phyloP scores from a whole-genome alignment of 2,113 vertebrate genomes.

The Alaudala cheleensis region DNA sequence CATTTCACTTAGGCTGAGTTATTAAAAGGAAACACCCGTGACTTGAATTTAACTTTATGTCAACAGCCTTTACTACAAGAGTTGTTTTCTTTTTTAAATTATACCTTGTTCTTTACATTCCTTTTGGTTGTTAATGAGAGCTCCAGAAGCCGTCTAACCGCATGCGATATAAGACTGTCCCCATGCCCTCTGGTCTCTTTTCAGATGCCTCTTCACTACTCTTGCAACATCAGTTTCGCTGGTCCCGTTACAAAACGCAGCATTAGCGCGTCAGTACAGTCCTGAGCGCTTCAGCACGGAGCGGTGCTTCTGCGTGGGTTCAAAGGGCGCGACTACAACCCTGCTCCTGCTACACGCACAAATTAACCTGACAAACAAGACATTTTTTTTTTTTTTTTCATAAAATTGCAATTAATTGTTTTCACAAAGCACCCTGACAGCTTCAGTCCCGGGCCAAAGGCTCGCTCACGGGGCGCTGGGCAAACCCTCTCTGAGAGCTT shows the following conservation, averaged over 20 bases:
- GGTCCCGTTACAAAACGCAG: neutral
- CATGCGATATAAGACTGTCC: rapidly evolving
- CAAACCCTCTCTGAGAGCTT: neutral
- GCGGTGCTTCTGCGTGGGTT: rapidly evolving
- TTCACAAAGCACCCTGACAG: neutral
- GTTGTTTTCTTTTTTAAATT: neutral
- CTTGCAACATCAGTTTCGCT: neutral
- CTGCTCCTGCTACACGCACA: neutral
- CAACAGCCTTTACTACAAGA: neutral
- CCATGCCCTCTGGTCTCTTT: no score
- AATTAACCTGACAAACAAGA: neutral
- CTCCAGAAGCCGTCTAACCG: neutral
- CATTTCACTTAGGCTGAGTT: neutral
- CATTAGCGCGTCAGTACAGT: rapidly evolving
- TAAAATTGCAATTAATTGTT: neutral
- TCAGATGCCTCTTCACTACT: neutral
- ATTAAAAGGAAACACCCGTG: neutral
- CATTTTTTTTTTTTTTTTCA: rapidly evolving
- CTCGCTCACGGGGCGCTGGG: rapidly evolving
- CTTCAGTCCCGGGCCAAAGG: neutral
- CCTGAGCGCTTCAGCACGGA: rapidly evolving
- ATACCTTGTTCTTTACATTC: neutral
- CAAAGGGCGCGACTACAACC: neutral
- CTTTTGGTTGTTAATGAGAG: neutral
- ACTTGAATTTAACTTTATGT: neutral